Conservation (phyloP, 2,113 vertebrate species). For the Enhydra lutris region DNA sequence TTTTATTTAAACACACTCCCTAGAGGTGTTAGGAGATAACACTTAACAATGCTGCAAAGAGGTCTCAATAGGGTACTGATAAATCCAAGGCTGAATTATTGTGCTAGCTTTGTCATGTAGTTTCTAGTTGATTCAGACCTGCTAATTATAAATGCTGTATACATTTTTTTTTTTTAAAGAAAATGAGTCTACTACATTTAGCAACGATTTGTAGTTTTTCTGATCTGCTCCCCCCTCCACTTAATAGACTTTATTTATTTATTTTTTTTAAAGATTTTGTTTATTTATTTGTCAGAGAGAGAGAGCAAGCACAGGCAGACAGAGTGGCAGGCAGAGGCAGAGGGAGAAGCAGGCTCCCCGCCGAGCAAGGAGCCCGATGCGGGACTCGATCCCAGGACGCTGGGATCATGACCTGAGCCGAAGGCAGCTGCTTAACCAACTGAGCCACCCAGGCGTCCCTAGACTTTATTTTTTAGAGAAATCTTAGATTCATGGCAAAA, state of each 20-base stretch:
- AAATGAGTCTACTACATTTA: neutral
- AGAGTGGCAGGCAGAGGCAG: no score
- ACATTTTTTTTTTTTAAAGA: neutral
- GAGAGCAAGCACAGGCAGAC: no score
- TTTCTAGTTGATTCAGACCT: conserved; percentile 14
- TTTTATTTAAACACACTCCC: neutral
- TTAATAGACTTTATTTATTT: neutral
- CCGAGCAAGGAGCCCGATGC: no score
- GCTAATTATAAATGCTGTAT: neutral
- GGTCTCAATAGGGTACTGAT: neutral
- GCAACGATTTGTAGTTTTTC: neutral
- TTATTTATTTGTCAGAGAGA: no score
- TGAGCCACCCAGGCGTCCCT: no score
- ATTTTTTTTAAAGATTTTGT: no score
- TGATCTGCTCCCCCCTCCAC: neutral
- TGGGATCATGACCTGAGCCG: no score
- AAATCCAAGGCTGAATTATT: neutral
- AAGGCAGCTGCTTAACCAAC: no score
- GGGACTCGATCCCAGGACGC: no score
- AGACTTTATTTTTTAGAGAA: neutral
- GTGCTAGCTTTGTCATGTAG: neutral
- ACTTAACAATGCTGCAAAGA: neutral
- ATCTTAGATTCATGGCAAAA: neutral
- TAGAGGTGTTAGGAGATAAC: neutral
- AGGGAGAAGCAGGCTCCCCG: no score